Conservation (phyloP, 2,888 invertebrate genomes). For the Ligdia adustata region DNA sequence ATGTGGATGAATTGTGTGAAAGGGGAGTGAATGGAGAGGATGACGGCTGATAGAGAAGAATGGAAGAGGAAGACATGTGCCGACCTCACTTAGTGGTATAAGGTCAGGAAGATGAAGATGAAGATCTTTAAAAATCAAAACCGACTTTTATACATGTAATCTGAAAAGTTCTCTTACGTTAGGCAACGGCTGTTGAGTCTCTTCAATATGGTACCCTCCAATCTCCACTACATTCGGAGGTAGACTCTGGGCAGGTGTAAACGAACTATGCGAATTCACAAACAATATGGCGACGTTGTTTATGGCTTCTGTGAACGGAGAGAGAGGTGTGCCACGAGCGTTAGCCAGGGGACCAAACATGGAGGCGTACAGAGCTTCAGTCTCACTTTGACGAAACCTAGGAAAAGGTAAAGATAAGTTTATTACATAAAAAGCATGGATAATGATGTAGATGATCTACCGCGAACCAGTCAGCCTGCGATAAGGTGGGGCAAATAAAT, state of each 20-base stretch:
- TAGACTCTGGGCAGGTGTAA: constrained; percentile 43
- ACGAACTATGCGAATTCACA: constrained; percentile 54
- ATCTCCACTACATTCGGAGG: constrained; percentile 59
- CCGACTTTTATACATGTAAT: too few relatives aligned
- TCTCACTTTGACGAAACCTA: constrained; percentile 39
- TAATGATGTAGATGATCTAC: too few relatives aligned
- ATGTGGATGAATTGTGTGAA: too few relatives aligned
- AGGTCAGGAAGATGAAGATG: too few relatives aligned
- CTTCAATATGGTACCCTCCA: constrained; percentile 60
- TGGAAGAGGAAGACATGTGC: too few relatives aligned
- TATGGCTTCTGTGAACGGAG: constrained; percentile 41
- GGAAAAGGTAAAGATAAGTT: not conserved
- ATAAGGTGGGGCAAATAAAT: too few relatives aligned
- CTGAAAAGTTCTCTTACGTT: constrained; percentile 53
- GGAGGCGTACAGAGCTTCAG: constrained; percentile 37
- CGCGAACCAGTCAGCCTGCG: too few relatives aligned
- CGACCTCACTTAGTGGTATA: too few relatives aligned
- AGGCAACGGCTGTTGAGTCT: constrained; percentile 49
- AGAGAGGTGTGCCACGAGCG: constrained; percentile 45
- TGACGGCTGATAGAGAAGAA: too few relatives aligned
- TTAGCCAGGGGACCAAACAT: constrained; percentile 48
- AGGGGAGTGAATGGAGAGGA: too few relatives aligned
- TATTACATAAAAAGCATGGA: too few relatives aligned
- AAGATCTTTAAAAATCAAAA: too few relatives aligned
- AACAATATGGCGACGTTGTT: constrained; percentile 52